Percentiles rank a stretch among this genome's conserved stretches.
Conservation (phyloP, 2,113 vertebrate species). For the Chaetorhynchus papuensis region DNA sequence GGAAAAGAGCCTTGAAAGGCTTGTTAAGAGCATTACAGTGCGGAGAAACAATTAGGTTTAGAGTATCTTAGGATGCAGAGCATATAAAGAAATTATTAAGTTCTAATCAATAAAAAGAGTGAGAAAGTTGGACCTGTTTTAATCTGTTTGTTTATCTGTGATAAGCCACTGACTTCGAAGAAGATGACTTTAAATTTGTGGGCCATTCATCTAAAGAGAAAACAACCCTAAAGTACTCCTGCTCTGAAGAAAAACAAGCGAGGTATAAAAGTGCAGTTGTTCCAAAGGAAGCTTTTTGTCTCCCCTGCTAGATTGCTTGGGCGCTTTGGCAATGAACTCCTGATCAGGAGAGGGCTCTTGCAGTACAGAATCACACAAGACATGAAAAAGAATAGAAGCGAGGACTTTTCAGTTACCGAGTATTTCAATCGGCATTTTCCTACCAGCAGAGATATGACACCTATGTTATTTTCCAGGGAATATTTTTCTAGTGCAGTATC, state of each 20-base stretch:
- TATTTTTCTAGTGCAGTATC: neutral
- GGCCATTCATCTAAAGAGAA: neutral
- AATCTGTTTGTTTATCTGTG: neutral
- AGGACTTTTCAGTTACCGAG: neutral
- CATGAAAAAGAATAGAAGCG: neutral
- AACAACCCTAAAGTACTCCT: neutral
- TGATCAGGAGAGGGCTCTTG: neutral
- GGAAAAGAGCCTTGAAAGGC: neutral
- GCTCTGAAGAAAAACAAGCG: neutral
- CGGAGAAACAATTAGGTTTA: neutral
- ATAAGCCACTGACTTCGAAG: neutral
- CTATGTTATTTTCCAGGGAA: neutral
- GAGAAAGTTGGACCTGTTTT: neutral
- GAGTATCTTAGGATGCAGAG: neutral
- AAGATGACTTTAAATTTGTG: neutral
- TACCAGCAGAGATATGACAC: neutral
- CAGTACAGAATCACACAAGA: neutral
- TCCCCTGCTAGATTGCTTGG: neutral
- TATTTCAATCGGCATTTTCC: neutral
- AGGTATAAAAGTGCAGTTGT: neutral
- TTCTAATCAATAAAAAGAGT: neutral
- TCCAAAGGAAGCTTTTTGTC: slow-evolving; percentile 17
- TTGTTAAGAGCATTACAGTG: neutral
- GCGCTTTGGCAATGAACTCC: neutral
- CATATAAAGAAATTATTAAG: neutral